phyloP scores from a whole-genome alignment of 2,888 invertebrate species.

The Pristionchus entomophagus region DNA sequence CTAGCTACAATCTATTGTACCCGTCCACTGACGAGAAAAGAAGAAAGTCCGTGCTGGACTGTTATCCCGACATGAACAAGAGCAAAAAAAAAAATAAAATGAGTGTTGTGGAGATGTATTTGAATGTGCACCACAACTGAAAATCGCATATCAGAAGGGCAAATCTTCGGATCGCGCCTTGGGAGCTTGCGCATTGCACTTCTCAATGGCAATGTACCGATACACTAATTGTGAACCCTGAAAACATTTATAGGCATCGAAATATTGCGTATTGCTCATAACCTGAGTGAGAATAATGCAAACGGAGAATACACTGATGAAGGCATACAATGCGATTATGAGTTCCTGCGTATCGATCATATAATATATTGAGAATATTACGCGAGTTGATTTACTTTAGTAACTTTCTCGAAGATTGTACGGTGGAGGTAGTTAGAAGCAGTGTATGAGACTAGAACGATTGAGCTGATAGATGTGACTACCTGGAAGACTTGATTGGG shows the following conservation, averaged over 20 bases:
- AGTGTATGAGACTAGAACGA: background rate
- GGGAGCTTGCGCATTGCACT: background rate
- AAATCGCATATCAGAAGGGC: background rate
- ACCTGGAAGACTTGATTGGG: background rate
- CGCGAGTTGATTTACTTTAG: background rate
- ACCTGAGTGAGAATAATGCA: background rate
- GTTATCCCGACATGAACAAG: conserved; percentile 7
- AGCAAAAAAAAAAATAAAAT: background rate
- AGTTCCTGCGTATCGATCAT: background rate
- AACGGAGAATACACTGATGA: background rate
- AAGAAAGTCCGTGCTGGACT: background rate
- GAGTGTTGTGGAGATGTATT: too few species aligned
- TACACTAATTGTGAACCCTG: background rate
- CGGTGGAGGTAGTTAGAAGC: background rate
- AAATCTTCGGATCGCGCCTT: background rate
- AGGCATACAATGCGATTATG: background rate
- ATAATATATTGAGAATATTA: too few species aligned
- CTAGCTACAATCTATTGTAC: background rate
- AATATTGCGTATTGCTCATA: background rate
- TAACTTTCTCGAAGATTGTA: background rate
- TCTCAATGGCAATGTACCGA: background rate
- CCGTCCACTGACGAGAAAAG: background rate
- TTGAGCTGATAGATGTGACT: background rate
- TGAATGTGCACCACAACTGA: background rate
- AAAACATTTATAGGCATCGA: background rate